Evolutionary conservation across 2,888 invertebrate species (phyloP), one percentile per base, ranked within the genome.

Genomic region (Diadromus collaris): DNA sequence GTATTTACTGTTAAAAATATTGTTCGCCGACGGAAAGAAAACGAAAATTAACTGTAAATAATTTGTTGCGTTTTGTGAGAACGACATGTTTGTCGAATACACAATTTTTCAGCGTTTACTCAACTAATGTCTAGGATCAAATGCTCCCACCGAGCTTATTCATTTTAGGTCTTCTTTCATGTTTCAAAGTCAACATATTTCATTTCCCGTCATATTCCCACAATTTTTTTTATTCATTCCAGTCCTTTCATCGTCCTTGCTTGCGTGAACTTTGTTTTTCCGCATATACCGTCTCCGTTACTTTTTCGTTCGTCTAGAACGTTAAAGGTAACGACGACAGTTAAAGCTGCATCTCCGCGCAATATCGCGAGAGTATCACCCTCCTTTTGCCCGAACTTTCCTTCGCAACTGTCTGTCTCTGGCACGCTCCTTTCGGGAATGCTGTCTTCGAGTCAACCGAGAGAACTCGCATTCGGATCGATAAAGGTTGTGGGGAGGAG

Each of bases 401-500:
- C 48, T 56, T 61, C 75, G 56, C 71, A 6, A 64, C 64, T 16
- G 46, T 60, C 51, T 58, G 76, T 68, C 63, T 69, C 68, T 64
- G 54, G 54, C 58, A 64, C 76, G 68, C 44, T 41, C 69, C 72
- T 72, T 76, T 69, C 58, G 72, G 13, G 38, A 38, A 38, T 38
- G 76, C 76, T 68, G 69, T 79, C 69, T 29, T 79, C 79, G 76
- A 72, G 79, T 63, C 76, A 68, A 79, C 72, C 72, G 72, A 76
- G 79, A 75, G 27, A 7, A 41, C 65, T 74, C 67, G 54, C 78
- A 82, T 67, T 73, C 48, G 70, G 81, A 83, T 83, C 82, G 81
- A 83, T 83, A 83, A 81, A 79, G 82, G 82, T 81, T 79, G 78
- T 64, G 76, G 81, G 77, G 13, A 13, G 77, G 51, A 78, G 78